phyloP scores from a whole-genome alignment of 1,140 invertebrate genomes.

The Danaus plexippus region DNA sequence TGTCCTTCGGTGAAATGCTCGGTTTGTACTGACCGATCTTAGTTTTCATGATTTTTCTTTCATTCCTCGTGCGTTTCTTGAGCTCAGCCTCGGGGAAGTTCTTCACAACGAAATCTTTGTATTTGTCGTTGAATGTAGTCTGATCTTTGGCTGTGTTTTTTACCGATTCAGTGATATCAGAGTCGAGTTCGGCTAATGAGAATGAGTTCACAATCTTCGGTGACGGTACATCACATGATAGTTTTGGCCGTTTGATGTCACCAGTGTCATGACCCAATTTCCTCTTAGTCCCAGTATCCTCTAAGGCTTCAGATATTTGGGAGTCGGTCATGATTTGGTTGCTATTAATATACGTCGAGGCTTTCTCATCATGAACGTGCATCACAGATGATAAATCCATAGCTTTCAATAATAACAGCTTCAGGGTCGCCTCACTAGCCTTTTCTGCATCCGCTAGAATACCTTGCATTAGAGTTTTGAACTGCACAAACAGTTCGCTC shows the following conservation, averaged over 20 bases:
- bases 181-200: conserved; percentile 25
- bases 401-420: conserved; percentile 35
- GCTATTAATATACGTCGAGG: conserved; percentile 21
- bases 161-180: background rate
- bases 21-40: conserved; percentile 43
- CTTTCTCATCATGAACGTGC: conserved; percentile 25
- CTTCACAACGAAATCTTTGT: conserved; percentile 44
- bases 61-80: conserved; percentile 13
- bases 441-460: conserved; percentile 34
- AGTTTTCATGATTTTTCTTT: conserved; percentile 36
- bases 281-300: conserved; percentile 14
- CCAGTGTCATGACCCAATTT: conserved; percentile 4
- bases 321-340: conserved; percentile 17
- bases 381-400: conserved; percentile 43
- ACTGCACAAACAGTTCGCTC: conserved; percentile 36
- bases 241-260: conserved; percentile 5
- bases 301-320: conserved; percentile 20
- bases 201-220: conserved; percentile 36
- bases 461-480: conserved; percentile 39
- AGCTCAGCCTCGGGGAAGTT: conserved; percentile 25
- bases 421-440: conserved; percentile 26
- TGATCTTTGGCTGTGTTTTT: background rate
- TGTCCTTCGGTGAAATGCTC: conserved; percentile 21
- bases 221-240: conserved; percentile 1
- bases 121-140: conserved; percentile 45